Evolutionary conservation across 1,140 invertebrate species (phyloP).

Genomic region (Condylostylus longicornis): DNA sequence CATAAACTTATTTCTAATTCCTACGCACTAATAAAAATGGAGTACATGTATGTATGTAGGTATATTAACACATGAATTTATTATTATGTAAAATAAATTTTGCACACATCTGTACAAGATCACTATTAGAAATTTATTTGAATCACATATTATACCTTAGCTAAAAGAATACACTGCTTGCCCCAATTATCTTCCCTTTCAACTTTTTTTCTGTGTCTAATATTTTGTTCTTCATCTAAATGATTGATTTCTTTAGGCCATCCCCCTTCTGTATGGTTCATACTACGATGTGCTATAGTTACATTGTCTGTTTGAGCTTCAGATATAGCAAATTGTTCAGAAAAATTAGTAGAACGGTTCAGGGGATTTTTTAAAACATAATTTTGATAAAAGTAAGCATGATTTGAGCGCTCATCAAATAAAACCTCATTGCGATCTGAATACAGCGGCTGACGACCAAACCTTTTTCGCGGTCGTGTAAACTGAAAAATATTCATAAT

Average conservation of each 20-base stretch:
- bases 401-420: conserved; percentile 34
- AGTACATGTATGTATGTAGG: too few relatives aligned
- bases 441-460: conserved; percentile 56
- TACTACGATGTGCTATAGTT: conserved; percentile 39
- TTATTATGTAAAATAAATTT: not conserved
- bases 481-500: conserved; percentile 44
- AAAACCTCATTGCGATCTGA: conserved; percentile 48
- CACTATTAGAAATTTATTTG: not conserved
- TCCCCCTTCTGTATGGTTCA: conserved; percentile 83
- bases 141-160: not conserved
- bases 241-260: conserved; percentile 89
- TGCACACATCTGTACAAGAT: too few relatives aligned
- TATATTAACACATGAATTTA: too few relatives aligned
- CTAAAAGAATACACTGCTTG: conserved; percentile 15
- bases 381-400: conserved; percentile 41
- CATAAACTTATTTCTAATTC: too few relatives aligned
- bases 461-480: conserved; percentile 49
- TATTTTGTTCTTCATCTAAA: conserved; percentile 68
- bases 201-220: conserved; percentile 75
- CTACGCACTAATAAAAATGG: too few relatives aligned
- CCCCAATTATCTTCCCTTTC: conserved; percentile 78
- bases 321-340: conserved; percentile 41
- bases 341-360: conserved; percentile 42
- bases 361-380: conserved; percentile 58
- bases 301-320: conserved; percentile 41